Evolutionary conservation across 2,113 vertebrate species (phyloP), one percentile per base, ranked within the genome.

Genomic region (Limanda limanda): DNA sequence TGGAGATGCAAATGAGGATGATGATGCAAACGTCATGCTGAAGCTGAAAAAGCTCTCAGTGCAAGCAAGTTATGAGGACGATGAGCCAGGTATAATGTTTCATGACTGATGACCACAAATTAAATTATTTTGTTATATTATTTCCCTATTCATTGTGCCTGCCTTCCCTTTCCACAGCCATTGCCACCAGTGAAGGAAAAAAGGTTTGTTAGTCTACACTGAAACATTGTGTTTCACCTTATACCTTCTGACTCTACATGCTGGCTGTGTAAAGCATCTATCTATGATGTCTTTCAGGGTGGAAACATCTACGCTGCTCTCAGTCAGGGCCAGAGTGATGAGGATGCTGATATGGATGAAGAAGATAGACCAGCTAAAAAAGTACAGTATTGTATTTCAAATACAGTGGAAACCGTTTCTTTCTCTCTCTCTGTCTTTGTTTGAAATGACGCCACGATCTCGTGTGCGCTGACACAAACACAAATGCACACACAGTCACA

Each of bases 241-340:
- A 5, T 1, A 6, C 42, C 12, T 17, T 11, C 4, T 6, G 40
- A 67, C 20, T 15, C 45, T 4, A 48, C 51, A 37, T 61, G 2
- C 9, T 12, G 2, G 9, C 47, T 17, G 11, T 54, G 5, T 69
- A 21, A 64, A 24, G 6, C 24, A 14, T 48, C 25, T 57, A 6
- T 82, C 25, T 51, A 18, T 51, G 7, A 5, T 76, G 1, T 88
- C 24, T 70, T 51, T 13, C 59, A 98, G 96, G 95, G 92, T 2
- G 94, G 95, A 40, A 97, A 97, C 81, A 95, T 95, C 48, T 98
- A 97, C 75, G 95, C 96, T 64, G 95, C 96, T 57, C 90, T 98
- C 35, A 95, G 91, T 76, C 94, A 95, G 69, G 90, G 90, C n/a
- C 91, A 95, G 82, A 96, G 95, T 76, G 96, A 96, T 40, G 94